Base-by-base conservation (phyloP, 1,140 invertebrate genomes). In the Geopemphigus sp. region DNA sequence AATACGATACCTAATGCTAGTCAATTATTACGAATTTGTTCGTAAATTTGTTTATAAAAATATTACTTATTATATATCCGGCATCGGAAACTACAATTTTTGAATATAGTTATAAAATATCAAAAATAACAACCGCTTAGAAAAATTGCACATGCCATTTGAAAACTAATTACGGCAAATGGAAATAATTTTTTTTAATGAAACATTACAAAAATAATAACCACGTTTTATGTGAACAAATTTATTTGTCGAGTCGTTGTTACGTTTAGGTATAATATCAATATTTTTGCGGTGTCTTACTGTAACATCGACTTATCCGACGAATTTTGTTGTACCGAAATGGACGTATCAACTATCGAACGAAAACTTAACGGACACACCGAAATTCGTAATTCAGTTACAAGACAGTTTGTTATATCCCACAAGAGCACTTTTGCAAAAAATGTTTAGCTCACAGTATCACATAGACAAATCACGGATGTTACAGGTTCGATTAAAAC, bases 361-460 rank as follows among this genome's bases (percentile, higher is more conserved):
- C n/a, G 74, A 78, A 5, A 59, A 78, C 15, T n/a, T 61, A 17
- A 78, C 74, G 15, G 57, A 8, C 4, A 19, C 63, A 47, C 74
- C 74, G 10, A 50, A 78, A 61, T 24, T 17, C 5, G 15, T 78
- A n/a, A n/a, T 78, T 19, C 5, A 47, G 5, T 11, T 78, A n/a
- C 32, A 78, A 61, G 22, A 50, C 17, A 26, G 1, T 19, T 0
- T 47, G 17, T 50, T 63, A 0, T 78, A 50, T 29, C 57, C 74
- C 1, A 8, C 22, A 0, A 47, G 24, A 19, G 6, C 15, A 12
- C 24, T 47, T 19, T 19, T 78, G 1, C 74, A 78, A 78, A 61
- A 61, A 1, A 61, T 63, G 39, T 78, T 78, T 12, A 78, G 39
- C 6, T 63, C 57, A 11, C 56, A 57, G n/a, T 0, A 29, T 50